A percentile compares a stretch with the other conserved stretches of the same genome.
phyloP scores from a whole-genome alignment of 2,797 vertebrate genomes.

The Danio choprae region DNA sequence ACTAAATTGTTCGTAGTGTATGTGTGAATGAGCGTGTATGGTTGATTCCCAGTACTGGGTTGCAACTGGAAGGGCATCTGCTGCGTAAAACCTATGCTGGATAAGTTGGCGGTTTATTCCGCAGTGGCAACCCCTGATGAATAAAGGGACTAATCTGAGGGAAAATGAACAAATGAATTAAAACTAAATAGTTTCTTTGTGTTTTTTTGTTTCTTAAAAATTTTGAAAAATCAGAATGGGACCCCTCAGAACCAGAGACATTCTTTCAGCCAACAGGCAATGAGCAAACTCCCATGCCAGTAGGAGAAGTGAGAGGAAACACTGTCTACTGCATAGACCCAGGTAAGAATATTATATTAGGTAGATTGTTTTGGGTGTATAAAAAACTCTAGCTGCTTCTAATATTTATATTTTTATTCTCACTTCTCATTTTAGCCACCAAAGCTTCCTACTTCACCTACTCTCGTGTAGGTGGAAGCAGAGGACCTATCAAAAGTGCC shows the following conservation, averaged over 20 bases:
- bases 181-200: too few species aligned
- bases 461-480: slow-evolving; percentile 82
- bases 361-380: neutral
- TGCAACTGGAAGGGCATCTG: too few species aligned
- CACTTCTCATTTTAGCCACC: slow-evolving; percentile 62
- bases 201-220: neutral
- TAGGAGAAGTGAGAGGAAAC: slow-evolving; percentile 74
- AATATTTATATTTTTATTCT: slow-evolving; percentile 28
- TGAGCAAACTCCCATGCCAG: slow-evolving; percentile 69
- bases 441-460: slow-evolving; percentile 79
- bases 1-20: too few species aligned
- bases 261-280: slow-evolving; percentile 82
- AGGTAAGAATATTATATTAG: slow-evolving; percentile 71
- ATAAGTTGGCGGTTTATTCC: too few species aligned
- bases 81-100: too few species aligned
- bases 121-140: too few species aligned
- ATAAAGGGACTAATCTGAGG: too few species aligned
- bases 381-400: neutral
- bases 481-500: slow-evolving; percentile 66
- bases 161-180: too few species aligned
- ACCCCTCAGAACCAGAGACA: slow-evolving; percentile 83
- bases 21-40: too few species aligned
- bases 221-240: slow-evolving; percentile 81
- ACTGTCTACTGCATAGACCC: slow-evolving; percentile 81
- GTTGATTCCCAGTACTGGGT: too few species aligned